phyloP scores from a whole-genome alignment of 2,888 invertebrate species.

The Drosophila hamatofila region DNA sequence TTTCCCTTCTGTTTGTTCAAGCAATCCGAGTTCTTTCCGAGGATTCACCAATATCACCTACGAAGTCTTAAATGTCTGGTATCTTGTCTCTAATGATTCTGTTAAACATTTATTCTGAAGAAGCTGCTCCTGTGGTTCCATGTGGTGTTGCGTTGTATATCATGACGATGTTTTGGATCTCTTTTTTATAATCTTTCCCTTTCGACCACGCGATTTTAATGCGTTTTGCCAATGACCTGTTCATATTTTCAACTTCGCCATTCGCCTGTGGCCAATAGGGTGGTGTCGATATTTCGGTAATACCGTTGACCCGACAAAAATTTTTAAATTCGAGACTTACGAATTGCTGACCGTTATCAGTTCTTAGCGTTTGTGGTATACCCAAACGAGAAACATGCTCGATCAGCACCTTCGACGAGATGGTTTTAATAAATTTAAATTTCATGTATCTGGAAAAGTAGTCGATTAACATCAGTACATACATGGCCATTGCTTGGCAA shows the following conservation, averaged over 20 bases:
- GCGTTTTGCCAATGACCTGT: not conserved
- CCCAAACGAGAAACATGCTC: not conserved
- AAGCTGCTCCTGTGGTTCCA: not conserved
- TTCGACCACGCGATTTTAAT: not conserved
- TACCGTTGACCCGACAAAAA: too few relatives aligned
- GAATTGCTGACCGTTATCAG: too few relatives aligned
- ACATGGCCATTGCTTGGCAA: not conserved
- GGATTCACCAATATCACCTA: not conserved
- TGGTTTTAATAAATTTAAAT: not conserved
- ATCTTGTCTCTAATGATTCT: too few relatives aligned
- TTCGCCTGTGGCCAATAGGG: not conserved
- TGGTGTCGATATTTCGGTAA: not conserved
- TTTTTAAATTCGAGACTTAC: too few relatives aligned
- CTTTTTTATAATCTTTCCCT: not conserved
- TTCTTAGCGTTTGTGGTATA: not conserved
- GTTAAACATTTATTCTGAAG: too few relatives aligned
- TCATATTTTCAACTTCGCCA: too few relatives aligned
- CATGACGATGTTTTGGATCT: not conserved
- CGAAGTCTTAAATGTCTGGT: too few relatives aligned
- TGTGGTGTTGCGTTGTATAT: not conserved
- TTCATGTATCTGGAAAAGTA: not conserved
- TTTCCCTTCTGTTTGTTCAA: too few relatives aligned
- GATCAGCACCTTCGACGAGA: not conserved
- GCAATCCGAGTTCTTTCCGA: not conserved
- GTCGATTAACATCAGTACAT: not conserved